A percentile compares a stretch with the other conserved stretches of the same genome.
Evolutionary conservation across 1,140 invertebrate species (phyloP).

Genomic region (Spodoptera litura): DNA sequence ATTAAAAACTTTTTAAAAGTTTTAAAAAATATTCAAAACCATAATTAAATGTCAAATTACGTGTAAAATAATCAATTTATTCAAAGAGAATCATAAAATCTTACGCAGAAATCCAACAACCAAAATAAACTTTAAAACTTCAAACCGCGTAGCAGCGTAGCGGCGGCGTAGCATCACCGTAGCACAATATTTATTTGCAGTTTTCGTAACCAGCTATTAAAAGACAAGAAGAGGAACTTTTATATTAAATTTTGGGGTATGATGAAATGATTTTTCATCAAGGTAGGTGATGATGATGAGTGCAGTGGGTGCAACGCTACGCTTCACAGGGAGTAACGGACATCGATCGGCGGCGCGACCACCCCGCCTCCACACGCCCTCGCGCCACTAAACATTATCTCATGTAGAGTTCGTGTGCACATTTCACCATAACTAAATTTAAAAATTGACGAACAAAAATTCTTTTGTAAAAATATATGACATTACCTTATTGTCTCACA

Average conservation of each 20-base stretch:
- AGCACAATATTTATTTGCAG: conserved; percentile 17
- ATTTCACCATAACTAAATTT: conserved; percentile 22
- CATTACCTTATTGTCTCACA: too few species aligned
- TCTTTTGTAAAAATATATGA: neutral
- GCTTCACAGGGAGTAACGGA: conserved; percentile 73
- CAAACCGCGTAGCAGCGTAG: conserved; percentile 39
- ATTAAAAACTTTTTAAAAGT: too few species aligned
- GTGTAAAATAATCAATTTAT: neutral
- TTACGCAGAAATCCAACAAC: neutral
- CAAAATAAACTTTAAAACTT: neutral
- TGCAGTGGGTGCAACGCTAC: conserved; percentile 76
- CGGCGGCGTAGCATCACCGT: conserved; percentile 38
- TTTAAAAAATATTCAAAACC: neutral
- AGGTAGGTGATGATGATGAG: conserved; percentile 59
- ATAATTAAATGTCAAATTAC: neutral
- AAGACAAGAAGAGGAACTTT: too few species aligned
- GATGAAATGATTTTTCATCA: neutral
- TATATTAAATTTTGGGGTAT: too few species aligned
- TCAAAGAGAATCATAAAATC: neutral
- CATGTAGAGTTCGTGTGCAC: conserved; percentile 51
- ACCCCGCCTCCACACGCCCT: conserved; percentile 45
- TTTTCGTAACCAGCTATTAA: neutral
- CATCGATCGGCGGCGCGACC: conserved; percentile 71
- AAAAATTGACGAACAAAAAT: conserved; percentile 22
- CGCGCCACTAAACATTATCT: conserved; percentile 69